Evolutionary conservation across 1,140 invertebrate species (phyloP).

Genomic region (Idris sp.): DNA sequence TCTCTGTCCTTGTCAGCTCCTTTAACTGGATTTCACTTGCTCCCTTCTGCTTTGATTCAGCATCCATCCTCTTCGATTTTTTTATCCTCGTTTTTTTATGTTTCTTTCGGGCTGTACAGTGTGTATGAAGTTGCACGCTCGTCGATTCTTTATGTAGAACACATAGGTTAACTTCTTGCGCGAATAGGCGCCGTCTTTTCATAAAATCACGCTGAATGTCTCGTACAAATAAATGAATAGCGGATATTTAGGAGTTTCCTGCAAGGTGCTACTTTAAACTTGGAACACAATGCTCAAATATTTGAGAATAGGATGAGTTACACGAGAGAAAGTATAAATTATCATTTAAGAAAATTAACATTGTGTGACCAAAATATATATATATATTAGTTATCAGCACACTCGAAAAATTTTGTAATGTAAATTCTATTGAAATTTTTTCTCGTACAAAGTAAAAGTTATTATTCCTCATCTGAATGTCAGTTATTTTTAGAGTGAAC

Average conservation of each 20-base stretch:
- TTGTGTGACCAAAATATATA: too few relatives aligned
- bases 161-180: slow-evolving; percentile 18
- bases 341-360: too few relatives aligned
- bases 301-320: slow-evolving; percentile 4
- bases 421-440: too few relatives aligned
- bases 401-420: too few relatives aligned
- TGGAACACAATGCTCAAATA: too few relatives aligned
- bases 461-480: too few relatives aligned
- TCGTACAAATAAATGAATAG: slow-evolving; percentile 26
- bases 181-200: slow-evolving; percentile 38
- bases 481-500: too few relatives aligned
- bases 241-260: slow-evolving; percentile 13
- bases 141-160: slow-evolving; percentile 54
- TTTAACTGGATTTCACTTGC: slow-evolving; percentile 21
- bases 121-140: slow-evolving; percentile 21
- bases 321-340: slow-evolving; percentile 4
- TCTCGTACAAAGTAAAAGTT: too few relatives aligned
- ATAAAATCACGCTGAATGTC: slow-evolving; percentile 28
- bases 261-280: slow-evolving; percentile 2
- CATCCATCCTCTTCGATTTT: slow-evolving; percentile 45
- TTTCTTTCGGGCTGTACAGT: slow-evolving; percentile 26
- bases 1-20: slow-evolving; percentile 14
- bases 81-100: slow-evolving; percentile 43
- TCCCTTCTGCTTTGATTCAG: slow-evolving; percentile 24
- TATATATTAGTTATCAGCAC: too few relatives aligned